A percentile compares a stretch with the other conserved stretches of the same genome.
phyloP scores from a whole-genome alignment of 2,113 vertebrate genomes.

The Sminthopsis crassicaudata region DNA sequence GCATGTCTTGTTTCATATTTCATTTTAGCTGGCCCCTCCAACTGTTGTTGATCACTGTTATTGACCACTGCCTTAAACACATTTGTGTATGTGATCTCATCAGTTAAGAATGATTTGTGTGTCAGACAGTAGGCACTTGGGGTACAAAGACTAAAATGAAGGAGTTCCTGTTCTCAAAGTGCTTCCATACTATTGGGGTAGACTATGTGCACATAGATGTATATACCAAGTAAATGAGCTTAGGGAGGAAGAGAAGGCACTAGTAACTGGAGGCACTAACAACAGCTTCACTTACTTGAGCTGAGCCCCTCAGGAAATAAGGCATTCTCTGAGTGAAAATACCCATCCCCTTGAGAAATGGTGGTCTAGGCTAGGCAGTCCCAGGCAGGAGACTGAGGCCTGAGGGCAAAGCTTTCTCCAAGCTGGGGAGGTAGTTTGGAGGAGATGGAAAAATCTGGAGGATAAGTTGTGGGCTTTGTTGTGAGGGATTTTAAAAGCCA shows the following conservation, averaged over 20 bases:
- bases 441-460: neutral
- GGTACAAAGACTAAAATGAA: neutral
- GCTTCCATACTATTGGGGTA: neutral
- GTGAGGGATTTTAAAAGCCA: neutral
- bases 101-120: neutral
- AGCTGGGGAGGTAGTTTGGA: neutral
- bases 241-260: neutral
- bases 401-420: neutral
- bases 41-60: neutral
- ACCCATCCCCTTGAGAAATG: neutral
- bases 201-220: neutral
- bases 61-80: neutral
- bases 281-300: neutral
- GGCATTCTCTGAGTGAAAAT: neutral
- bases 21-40: conserved; percentile 5
- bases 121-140: neutral
- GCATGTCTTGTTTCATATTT: conserved; percentile 17
- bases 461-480: neutral
- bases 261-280: neutral
- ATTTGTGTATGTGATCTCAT: neutral
- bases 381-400: neutral
- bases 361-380: neutral
- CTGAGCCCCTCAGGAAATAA: neutral
- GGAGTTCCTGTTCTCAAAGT: neutral
- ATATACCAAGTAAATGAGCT: neutral